phyloP scores from a whole-genome alignment of 2,113 vertebrate species.

The Lota lota region DNA sequence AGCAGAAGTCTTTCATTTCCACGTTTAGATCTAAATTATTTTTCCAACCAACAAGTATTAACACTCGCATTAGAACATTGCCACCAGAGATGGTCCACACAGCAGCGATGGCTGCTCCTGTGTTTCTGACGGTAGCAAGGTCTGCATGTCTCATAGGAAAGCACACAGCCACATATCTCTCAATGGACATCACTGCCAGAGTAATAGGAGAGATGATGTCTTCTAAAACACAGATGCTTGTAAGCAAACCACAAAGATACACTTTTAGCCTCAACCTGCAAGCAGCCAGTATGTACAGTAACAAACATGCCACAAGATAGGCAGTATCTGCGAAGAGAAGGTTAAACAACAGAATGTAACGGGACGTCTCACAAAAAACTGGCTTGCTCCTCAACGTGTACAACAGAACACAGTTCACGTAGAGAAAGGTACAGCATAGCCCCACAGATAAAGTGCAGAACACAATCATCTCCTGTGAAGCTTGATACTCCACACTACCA shows the following conservation, averaged over 20 bases:
- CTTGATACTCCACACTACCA: neutral
- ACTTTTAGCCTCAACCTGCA: neutral
- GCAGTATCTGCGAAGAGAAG: slow-evolving; percentile 53
- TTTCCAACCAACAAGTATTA: slow-evolving; percentile 7
- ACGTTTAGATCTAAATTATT: neutral
- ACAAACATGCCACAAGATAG: slow-evolving; percentile 22
- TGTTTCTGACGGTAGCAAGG: slow-evolving; percentile 42
- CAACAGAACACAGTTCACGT: slow-evolving; percentile 22
- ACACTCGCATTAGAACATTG: slow-evolving; percentile 11
- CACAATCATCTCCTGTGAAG: neutral
- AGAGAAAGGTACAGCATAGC: slow-evolving; percentile 10
- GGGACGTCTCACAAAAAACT: slow-evolving; percentile 25
- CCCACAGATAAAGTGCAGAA: neutral
- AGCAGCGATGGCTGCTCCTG: slow-evolving; percentile 23
- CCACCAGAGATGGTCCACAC: slow-evolving; percentile 40
- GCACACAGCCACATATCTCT: slow-evolving; percentile 54
- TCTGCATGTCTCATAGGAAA: slow-evolving; percentile 37
- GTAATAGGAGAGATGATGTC: slow-evolving; percentile 45
- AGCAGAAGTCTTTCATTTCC: slow-evolving; percentile 4
- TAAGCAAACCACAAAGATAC: slow-evolving; percentile 28
- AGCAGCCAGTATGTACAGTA: slow-evolving; percentile 25
- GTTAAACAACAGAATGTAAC: slow-evolving; percentile 51
- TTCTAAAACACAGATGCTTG: neutral
- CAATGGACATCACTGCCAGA: slow-evolving; percentile 63
- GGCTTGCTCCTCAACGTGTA: slow-evolving; percentile 22